Conservation (phyloP, 2,797 vertebrate genomes). For the Geotrypetes seraphini region DNA sequence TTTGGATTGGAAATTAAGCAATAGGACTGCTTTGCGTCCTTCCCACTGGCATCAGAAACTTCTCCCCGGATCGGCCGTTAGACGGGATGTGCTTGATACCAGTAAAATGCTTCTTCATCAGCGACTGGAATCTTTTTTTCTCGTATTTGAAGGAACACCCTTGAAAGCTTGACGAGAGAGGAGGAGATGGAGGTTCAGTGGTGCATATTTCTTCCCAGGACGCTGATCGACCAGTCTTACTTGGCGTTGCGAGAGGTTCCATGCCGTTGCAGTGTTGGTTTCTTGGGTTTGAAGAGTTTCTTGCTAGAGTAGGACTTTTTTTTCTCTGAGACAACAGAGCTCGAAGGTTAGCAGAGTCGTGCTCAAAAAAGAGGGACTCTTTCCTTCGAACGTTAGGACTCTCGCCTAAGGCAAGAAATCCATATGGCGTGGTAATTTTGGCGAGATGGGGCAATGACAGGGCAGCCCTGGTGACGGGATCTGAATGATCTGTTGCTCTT, state of each 20-base stretch:
- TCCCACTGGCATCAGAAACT: neutral
- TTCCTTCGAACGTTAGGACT: slow-evolving; percentile 68
- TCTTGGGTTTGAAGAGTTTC: slow-evolving; percentile 4
- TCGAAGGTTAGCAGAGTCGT: slow-evolving; percentile 14
- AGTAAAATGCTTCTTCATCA: slow-evolving; percentile 27
- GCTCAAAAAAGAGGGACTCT: slow-evolving; percentile 61
- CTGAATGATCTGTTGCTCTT: slow-evolving; percentile 30
- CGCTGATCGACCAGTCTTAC: neutral
- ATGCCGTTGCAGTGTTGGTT: fast-evolving
- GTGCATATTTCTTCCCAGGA: slow-evolving; percentile 4
- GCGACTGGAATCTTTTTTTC: slow-evolving; percentile 34
- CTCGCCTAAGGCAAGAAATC: slow-evolving; percentile 63
- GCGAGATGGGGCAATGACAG: slow-evolving; percentile 63
- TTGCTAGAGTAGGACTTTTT: neutral
- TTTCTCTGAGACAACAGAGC: slow-evolving; percentile 17
- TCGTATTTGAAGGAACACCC: slow-evolving; percentile 9
- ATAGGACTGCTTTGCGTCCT: fast-evolving
- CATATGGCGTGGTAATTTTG: slow-evolving; percentile 42
- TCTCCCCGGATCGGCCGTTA: neutral
- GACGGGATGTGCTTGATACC: slow-evolving; percentile 13
- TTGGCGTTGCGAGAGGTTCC: neutral
- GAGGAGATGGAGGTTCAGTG: neutral
- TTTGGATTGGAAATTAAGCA: neutral
- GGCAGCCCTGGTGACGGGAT: slow-evolving; percentile 54
- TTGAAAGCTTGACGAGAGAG: neutral